phyloP scores from a whole-genome alignment of 2,888 invertebrate genomes.

The Aphelenchoides bicaudatus region DNA sequence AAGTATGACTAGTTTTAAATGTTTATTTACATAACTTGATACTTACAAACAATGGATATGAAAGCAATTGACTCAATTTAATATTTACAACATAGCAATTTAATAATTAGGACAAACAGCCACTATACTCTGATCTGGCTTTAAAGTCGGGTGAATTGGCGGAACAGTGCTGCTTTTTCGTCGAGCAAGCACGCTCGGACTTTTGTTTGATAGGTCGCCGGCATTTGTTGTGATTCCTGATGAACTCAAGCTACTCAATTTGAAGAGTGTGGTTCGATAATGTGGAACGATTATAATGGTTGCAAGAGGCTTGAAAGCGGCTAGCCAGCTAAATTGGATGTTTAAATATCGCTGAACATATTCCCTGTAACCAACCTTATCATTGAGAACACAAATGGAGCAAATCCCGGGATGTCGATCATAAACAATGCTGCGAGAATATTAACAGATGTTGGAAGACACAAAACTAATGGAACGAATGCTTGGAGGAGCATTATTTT shows the following conservation, averaged over 20 bases:
- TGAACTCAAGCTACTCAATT: neutral
- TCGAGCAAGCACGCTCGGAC: no score
- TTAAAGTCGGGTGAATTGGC: no score
- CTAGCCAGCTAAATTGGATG: neutral
- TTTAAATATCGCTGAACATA: neutral
- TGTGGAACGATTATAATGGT: neutral
- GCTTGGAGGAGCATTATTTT: neutral
- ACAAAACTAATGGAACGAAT: neutral
- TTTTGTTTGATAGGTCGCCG: no score
- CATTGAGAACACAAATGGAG: neutral
- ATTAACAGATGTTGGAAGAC: neutral
- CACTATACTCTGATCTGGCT: no score
- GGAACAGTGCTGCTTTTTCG: no score
- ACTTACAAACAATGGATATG: no score
- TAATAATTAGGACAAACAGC: no score
- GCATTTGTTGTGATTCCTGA: no score
- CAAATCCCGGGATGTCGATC: conserved; percentile 4
- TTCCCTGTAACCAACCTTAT: neutral
- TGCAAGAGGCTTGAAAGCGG: neutral
- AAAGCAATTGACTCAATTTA: no score
- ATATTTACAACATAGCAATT: no score
- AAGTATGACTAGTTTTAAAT: no score
- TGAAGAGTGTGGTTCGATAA: neutral
- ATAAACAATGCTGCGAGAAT: neutral
- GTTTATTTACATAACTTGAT: no score